Percentiles rank a stretch among this genome's conserved stretches.
phyloP scores from a whole-genome alignment of 2,797 vertebrate species.

The Melanotaenia trifasciata region DNA sequence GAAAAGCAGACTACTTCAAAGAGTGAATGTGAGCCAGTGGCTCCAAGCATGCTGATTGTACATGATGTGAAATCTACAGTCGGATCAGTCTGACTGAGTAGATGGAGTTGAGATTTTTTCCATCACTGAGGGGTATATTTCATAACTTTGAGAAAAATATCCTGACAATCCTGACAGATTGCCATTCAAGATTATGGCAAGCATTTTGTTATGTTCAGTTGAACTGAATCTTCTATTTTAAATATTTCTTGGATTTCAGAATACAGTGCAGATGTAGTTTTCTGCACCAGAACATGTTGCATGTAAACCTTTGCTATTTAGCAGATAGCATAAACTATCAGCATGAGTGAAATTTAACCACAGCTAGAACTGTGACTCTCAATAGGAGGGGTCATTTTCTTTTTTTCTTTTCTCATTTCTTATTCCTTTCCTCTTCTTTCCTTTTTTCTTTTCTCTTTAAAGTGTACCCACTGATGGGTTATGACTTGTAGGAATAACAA shows the following conservation, averaged over 20 bases:
- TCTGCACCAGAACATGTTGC: background rate
- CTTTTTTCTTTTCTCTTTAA: no score
- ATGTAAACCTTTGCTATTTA: background rate
- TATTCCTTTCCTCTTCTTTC: no score
- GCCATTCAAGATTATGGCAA: conserved; percentile 13
- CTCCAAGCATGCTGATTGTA: conserved; percentile 70
- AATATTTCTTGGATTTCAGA: background rate
- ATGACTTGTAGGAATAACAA: background rate
- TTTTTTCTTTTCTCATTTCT: no score
- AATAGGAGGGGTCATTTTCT: no score
- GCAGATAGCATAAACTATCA: background rate
- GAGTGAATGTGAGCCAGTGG: conserved; percentile 66
- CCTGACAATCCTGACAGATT: conserved; percentile 10
- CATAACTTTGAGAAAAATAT: conserved; percentile 54
- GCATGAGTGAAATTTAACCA: background rate
- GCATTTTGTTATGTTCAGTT: conserved; percentile 4
- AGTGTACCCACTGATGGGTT: background rate
- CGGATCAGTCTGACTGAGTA: conserved; percentile 63
- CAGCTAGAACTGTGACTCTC: background rate
- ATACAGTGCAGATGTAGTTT: background rate
- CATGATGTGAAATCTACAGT: conserved; percentile 72
- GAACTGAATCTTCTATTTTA: conserved; percentile 8
- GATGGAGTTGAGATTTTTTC: conserved; percentile 63
- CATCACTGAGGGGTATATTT: conserved; percentile 59
- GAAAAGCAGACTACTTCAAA: conserved; percentile 74